Evolutionary conservation across 2,113 vertebrate species (phyloP).

Genomic region (Vireo altiloquus): DNA sequence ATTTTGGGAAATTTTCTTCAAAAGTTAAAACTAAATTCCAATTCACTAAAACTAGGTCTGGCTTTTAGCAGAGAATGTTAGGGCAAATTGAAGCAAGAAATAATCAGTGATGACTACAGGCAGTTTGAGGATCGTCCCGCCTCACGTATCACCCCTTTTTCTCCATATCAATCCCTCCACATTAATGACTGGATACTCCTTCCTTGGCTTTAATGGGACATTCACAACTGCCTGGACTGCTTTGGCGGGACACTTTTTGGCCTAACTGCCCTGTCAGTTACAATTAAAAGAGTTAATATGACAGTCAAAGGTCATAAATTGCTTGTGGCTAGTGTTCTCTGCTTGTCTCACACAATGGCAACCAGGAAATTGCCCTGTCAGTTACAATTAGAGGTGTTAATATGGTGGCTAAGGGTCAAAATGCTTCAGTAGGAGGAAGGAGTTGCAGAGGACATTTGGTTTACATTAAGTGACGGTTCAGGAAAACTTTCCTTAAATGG

Average conservation of each 20-base stretch:
- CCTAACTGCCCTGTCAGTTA: slow-evolving; percentile 55
- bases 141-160: not conserved
- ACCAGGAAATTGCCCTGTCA: slow-evolving; percentile 71
- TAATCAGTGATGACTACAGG: not conserved
- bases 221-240: not conserved
- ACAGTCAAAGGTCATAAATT: slow-evolving; percentile 68
- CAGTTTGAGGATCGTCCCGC: not conserved
- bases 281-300: slow-evolving; percentile 67
- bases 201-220: not conserved
- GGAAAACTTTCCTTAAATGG: slow-evolving; percentile 39
- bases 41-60: not conserved
- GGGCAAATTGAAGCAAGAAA: not conserved
- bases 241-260: slow-evolving; percentile 19
- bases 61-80: not conserved
- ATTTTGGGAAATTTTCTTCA: not conserved
- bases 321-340: slow-evolving; percentile 58
- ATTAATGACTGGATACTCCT: not conserved
- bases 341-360: slow-evolving; percentile 56
- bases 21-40: not conserved
- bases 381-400: slow-evolving; percentile 71
- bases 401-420: slow-evolving; percentile 61
- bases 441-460: slow-evolving; percentile 59
- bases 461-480: slow-evolving; percentile 44
- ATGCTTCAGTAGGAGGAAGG: slow-evolving; percentile 18
- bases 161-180: rapidly evolving